Evolutionary conservation across 1,140 invertebrate species (phyloP).

Genomic region (Brachystomella parvula): DNA sequence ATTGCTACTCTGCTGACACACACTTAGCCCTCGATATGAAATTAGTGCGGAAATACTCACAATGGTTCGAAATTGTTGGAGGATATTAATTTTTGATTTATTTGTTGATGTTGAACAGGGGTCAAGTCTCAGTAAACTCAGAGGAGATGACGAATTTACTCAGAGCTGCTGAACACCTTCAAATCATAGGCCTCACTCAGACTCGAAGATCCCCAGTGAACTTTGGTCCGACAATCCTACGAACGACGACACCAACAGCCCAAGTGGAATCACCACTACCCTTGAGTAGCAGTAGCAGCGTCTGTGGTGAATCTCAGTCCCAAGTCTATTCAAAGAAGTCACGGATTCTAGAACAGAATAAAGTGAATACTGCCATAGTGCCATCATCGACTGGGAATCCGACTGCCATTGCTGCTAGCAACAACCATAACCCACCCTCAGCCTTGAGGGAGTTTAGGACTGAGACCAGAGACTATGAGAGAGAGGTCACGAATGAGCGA

Average conservation of each 20-base stretch:
- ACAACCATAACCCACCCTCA: conserved; percentile 6
- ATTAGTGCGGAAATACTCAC: too few relatives aligned
- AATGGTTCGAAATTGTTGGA: too few relatives aligned
- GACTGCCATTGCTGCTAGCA: background rate
- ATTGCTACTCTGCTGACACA: too few relatives aligned
- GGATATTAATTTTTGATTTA: too few relatives aligned
- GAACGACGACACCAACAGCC: background rate
- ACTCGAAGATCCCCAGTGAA: conserved; percentile 37
- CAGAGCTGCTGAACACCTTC: conserved; percentile 85
- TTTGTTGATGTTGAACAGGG: conserved; percentile 45
- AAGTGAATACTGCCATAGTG: background rate
- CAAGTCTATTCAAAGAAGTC: conserved; percentile 30
- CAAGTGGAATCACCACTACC: background rate
- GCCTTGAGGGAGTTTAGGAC: background rate
- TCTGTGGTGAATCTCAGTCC: conserved; percentile 3
- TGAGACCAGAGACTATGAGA: conserved; percentile 13
- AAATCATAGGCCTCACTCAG: conserved; percentile 66
- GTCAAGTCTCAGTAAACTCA: conserved; percentile 88
- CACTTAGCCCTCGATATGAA: too few relatives aligned
- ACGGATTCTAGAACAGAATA: conserved; percentile 27
- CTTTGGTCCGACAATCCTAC: conserved; percentile 18
- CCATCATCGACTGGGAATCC: background rate
- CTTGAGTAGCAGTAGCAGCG: conserved; percentile 10
- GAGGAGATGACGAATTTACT: conserved; percentile 80
- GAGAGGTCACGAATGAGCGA: conserved; percentile 8